phyloP scores from a whole-genome alignment of 2,888 invertebrate species.

The Xestoiulus laeticollis region DNA sequence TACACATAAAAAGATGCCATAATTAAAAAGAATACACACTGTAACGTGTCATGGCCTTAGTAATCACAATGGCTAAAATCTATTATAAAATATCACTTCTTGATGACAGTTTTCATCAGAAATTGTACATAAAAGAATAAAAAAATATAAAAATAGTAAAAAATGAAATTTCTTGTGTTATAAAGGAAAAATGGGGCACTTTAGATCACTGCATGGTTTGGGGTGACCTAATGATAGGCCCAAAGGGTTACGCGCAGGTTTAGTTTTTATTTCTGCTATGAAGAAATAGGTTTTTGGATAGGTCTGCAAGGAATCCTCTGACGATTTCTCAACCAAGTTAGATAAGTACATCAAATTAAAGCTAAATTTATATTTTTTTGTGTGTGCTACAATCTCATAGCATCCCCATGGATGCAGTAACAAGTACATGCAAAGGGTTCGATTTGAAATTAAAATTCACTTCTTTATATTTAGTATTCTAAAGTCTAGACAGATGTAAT shows the following conservation, averaged over 20 bases:
- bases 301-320: not conserved
- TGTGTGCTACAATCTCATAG: no score
- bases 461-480: no score
- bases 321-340: not conserved
- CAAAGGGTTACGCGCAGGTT: not conserved
- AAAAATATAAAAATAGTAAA: constrained; percentile 34
- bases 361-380: no score
- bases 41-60: not conserved
- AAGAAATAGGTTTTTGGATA: not conserved
- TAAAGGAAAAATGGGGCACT: constrained; percentile 24
- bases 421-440: not conserved
- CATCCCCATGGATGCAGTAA: not conserved
- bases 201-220: constrained; percentile 16
- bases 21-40: not conserved
- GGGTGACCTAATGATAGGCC: not conserved
- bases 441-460: not conserved
- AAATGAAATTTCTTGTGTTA: constrained; percentile 15
- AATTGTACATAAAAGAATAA: constrained; percentile 19
- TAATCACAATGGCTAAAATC: constrained; percentile 18
- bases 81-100: constrained; percentile 27
- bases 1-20: not conserved
- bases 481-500: no score
- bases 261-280: not conserved
- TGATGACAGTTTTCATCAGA: not conserved
- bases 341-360: not conserved